These are phyloP conservation scores for Dendropsophus ebraccatus DNA, from an alignment of 2,113 vertebrate genomes.

Conservation along the genomic window DNA sequence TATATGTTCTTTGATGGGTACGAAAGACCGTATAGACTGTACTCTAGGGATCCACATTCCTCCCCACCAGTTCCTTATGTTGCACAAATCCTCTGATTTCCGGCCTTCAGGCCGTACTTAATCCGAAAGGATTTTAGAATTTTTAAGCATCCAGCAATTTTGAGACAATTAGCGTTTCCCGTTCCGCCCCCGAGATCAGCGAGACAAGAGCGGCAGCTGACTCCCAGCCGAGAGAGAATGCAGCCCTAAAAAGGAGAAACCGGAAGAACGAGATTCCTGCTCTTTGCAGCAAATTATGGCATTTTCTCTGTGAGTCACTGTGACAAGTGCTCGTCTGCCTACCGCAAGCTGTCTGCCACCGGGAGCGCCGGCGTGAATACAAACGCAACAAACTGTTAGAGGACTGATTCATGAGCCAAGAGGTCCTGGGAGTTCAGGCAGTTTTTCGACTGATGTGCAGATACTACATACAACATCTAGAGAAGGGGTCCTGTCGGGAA, in stretches of 20 bases:
- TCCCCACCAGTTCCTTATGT: too few relatives aligned
- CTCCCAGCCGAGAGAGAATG: neutral
- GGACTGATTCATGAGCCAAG: neutral
- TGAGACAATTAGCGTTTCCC: neutral
- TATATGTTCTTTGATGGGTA: too few relatives aligned
- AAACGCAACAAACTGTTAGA: conserved; percentile 17
- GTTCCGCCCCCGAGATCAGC: neutral
- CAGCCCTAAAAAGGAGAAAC: neutral
- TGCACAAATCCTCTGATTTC: neutral
- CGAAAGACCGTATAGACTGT: too few relatives aligned
- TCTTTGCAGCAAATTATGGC: neutral
- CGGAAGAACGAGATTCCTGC: neutral
- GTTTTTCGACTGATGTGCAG: neutral
- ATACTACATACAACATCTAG: neutral
- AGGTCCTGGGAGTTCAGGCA: neutral
- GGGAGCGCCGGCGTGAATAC: neutral
- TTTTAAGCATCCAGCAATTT: neutral
- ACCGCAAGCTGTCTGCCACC: too few relatives aligned
- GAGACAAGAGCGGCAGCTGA: neutral
- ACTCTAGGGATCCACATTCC: neutral
- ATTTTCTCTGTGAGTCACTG: neutral
- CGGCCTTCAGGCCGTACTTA: neutral
- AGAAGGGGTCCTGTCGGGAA: neutral
- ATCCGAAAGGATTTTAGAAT: neutral
- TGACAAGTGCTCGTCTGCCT: conserved; percentile 4